Evolutionary conservation across 2,888 invertebrate species (phyloP).

Genomic region (Icerya purchasi): DNA sequence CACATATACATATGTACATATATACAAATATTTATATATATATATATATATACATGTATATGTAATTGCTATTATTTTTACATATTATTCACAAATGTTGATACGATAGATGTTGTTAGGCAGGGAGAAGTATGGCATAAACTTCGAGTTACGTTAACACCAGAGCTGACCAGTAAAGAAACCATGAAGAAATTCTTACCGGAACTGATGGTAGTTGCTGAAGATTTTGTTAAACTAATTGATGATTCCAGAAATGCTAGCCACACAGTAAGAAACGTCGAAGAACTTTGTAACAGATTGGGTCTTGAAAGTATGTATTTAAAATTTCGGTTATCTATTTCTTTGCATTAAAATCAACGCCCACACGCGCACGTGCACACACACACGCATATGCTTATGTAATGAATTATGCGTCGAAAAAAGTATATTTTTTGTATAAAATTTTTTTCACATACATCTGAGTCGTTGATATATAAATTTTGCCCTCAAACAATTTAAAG

Average conservation of each 20-base stretch:
- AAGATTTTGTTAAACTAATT: slow-evolving; percentile 51
- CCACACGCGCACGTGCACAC: neutral
- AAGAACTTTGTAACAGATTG: slow-evolving; percentile 51
- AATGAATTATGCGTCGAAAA: no score
- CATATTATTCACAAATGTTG: no score
- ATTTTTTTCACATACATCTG: no score
- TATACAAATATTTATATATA: no score
- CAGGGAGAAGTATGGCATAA: slow-evolving; percentile 59
- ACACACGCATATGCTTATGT: no score
- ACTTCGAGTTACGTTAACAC: slow-evolving; percentile 46
- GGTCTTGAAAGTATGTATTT: slow-evolving; percentile 50
- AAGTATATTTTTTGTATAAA: no score
- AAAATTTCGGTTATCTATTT: neutral
- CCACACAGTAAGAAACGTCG: slow-evolving; percentile 37
- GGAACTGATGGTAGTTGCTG: slow-evolving; percentile 47
- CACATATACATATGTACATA: no score
- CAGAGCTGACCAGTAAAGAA: slow-evolving; percentile 50
- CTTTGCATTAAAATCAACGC: neutral
- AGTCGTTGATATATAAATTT: no score
- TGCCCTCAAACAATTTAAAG: no score
- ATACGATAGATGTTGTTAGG: slow-evolving; percentile 27
- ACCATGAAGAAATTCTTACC: slow-evolving; percentile 54
- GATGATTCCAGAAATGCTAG: slow-evolving; percentile 31
- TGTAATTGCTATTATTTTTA: no score
- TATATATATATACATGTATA: no score